phyloP scores from a whole-genome alignment of 1,140 invertebrate species.

The Platorchestia sp. region DNA sequence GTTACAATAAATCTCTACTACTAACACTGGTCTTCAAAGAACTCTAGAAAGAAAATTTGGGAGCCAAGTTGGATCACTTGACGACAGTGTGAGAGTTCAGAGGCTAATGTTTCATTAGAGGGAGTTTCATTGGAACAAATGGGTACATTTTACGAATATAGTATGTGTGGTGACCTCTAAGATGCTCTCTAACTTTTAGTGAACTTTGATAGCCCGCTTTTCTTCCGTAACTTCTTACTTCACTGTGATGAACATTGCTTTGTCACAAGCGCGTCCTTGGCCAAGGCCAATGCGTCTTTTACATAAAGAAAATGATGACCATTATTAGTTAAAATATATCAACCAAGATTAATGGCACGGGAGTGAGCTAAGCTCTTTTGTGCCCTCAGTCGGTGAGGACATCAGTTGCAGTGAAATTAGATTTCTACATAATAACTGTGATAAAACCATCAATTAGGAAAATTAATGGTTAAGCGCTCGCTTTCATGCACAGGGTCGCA shows the following conservation, averaged over 20 bases:
- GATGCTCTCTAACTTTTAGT: not conserved
- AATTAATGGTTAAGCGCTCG: no score
- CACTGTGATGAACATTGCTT: not conserved
- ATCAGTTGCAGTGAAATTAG: no score
- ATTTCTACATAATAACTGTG: no score
- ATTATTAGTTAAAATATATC: not conserved
- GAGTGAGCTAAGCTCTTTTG: not conserved
- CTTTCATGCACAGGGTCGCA: no score
- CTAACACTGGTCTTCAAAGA: slow-evolving; percentile 19
- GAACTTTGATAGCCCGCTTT: not conserved
- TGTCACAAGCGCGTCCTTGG: not conserved
- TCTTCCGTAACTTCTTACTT: not conserved
- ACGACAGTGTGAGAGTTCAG: not conserved
- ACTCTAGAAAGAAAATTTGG: not conserved
- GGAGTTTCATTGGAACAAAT: not conserved
- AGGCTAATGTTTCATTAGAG: slow-evolving; percentile 40
- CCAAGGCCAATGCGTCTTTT: not conserved
- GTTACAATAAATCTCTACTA: slow-evolving; percentile 39
- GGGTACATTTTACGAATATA: not conserved
- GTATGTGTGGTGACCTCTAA: not conserved
- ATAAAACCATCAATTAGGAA: no score
- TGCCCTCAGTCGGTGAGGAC: no score
- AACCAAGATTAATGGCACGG: not conserved
- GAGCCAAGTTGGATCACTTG: slow-evolving; percentile 42
- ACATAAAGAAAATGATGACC: not conserved